Base-by-base conservation (phyloP, 2,797 vertebrate genomes). In the Apogon hyalosoma region DNA sequence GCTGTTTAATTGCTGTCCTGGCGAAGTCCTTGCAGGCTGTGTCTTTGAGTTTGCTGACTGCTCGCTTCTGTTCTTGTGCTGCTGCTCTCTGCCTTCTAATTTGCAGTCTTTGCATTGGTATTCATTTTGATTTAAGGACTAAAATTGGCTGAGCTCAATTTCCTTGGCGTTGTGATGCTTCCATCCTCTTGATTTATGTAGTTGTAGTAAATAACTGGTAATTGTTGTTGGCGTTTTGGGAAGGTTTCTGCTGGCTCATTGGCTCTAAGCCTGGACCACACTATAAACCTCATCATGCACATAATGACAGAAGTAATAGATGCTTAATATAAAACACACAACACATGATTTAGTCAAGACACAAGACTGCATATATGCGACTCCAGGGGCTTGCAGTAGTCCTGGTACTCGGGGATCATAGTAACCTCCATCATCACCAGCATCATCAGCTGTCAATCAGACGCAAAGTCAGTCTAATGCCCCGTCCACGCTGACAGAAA, bases 1-100 rank as follows among this genome's bases (percentile, higher is more conserved):
- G 12, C 46, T 47, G 41, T 53, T 50, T 51, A 54, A 49, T 54
- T 38, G 40, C 24, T 10, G 28, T 43, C 19, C 63, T 73, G 15
- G 54, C 36, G 49, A 54, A 40, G 42, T 50, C 48, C 24, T 67
- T 46, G 43, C 52, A 8, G 24, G 11, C 45, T 12, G 3, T 18
- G 18, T 47, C 8, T 7, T 13, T 24, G 18, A 28, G 11, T 46
- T 15, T 61, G 41, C 55, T 70, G 61, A 60, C 16, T 54, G 38
- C 13, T 47, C 14, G 11, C 60, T 24, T 40, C n/a, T 42, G 16
- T 58, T 38, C 9, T 24, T 11, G 39, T 21, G 13, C 13, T 52
- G n/a, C 50, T 60, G 46, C 41, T 42, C 3, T 33, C 51, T 40
- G 6, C 42, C 8, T 4, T 11, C 21, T 28, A 47, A 18, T 24